These are phyloP conservation scores for Hemiprocne comata DNA, from an alignment of 2,113 vertebrate species.

Conservation along the genomic window DNA sequence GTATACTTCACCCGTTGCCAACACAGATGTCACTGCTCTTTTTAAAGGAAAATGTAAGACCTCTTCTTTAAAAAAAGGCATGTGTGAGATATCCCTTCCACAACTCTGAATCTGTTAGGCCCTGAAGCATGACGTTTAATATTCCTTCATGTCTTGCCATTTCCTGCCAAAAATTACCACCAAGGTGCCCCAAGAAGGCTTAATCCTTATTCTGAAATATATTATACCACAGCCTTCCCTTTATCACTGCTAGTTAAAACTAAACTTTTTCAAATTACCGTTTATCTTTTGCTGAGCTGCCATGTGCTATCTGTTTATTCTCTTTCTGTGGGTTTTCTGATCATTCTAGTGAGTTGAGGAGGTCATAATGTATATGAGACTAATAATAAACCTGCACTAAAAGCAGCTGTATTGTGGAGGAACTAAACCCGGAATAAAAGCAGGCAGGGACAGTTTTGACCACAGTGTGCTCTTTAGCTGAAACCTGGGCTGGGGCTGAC, in stretches of 20 bases:
- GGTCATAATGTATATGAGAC: background rate
- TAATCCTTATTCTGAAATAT: background rate
- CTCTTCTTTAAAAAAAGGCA: background rate
- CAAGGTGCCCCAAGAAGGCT: background rate
- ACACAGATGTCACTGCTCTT: background rate
- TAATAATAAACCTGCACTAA: slow-evolving; percentile 7
- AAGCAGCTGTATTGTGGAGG: background rate
- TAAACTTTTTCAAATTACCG: background rate
- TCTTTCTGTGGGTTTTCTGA: background rate
- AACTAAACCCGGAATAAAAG: background rate
- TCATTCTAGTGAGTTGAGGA: background rate
- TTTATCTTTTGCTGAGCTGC: background rate
- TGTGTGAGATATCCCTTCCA: background rate
- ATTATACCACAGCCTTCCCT: background rate
- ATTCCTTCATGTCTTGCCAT: background rate
- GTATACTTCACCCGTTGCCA: background rate
- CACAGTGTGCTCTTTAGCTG: background rate
- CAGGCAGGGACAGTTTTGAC: background rate
- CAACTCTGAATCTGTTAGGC: background rate
- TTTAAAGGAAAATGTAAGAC: background rate
- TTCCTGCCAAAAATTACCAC: background rate
- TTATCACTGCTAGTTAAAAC: background rate
- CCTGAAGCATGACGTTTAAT: background rate
- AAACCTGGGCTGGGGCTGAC: background rate
- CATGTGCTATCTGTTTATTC: background rate